Base-by-base conservation (phyloP, 1,140 invertebrate species). In the Drosophila lacteicornis region DNA sequence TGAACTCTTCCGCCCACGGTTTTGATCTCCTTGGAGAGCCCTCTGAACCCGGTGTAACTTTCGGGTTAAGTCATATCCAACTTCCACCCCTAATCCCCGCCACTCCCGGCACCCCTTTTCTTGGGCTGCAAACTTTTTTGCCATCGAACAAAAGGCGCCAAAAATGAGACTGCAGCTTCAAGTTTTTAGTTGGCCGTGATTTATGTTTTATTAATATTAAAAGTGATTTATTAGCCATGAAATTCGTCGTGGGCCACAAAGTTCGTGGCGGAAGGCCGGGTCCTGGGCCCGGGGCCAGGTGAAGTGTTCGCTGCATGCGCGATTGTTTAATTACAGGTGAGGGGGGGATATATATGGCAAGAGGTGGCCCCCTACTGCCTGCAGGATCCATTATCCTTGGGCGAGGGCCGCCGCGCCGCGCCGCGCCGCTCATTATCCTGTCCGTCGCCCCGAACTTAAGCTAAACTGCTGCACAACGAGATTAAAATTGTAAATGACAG, bases 161-260 rank as follows among this genome's bases (percentile, higher is more conserved):
- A 73, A 61, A 59, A 50, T 56, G 67, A 80, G 63, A 58, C 43
- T 71, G 55, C 53, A 49, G 17, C 45, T 27, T 30, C 53, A 75
- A 78, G 74, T 82, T 90, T 85, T 90, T 82, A 90, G 81, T 74
- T 74, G 75, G 60, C 38, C 40, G 61, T 90, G 85, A 90, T 90
- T 90, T 90, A 90, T 90, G 79, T 90, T 90, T 90, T 82, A 90
- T 90, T 90, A 90, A 90, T 90, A 90, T 90, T 90, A 90, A 90
- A 90, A 90, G 79, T 90, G 85, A 90, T 90, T 90, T 91, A 90
- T 90, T 90, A 90, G 85, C 81, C 86, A 91, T 90, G 80, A 88
- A 88, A 88, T 75, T 81, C 49, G 70, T 81, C 49, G 70, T 50
- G 55, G 38, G 68, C 30, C 33, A 42, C 33, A 42, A 73, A 73